These are phyloP conservation scores for Grammomys dolichurus DNA, from an alignment of 2,113 vertebrate species.

Conservation along the genomic window DNA sequence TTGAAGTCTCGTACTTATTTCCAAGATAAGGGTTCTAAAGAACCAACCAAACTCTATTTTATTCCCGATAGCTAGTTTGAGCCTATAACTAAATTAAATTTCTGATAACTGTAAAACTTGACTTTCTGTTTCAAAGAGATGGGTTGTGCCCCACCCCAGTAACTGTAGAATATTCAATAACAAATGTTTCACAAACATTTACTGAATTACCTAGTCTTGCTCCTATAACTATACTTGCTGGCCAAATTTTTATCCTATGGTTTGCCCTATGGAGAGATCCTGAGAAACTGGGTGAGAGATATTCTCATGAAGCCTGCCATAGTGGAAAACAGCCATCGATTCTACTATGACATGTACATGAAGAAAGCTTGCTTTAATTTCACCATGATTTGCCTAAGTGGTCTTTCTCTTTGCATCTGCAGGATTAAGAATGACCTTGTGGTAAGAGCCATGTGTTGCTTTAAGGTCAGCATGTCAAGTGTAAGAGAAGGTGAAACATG, in stretches of 20 bases:
- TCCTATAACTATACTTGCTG: neutral
- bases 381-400: neutral
- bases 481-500: neutral
- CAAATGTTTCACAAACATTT: neutral
- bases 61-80: neutral
- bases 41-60: neutral
- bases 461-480: neutral
- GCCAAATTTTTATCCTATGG: neutral
- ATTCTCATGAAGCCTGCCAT: neutral
- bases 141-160: neutral
- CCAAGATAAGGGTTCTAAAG: neutral
- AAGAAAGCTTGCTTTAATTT: neutral
- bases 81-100: neutral
- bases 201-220: neutral
- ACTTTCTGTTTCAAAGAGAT: neutral
- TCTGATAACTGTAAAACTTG: neutral
- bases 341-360: neutral
- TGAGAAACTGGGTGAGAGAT: neutral
- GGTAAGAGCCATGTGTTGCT: neutral
- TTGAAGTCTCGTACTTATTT: neutral
- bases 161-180: neutral
- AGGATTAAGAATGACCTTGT: neutral
- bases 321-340: neutral
- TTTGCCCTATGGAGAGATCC: neutral
- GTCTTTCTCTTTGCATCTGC: neutral